Base-by-base conservation (phyloP, 2,888 invertebrate species). In the Epinotia brunnichana region DNA sequence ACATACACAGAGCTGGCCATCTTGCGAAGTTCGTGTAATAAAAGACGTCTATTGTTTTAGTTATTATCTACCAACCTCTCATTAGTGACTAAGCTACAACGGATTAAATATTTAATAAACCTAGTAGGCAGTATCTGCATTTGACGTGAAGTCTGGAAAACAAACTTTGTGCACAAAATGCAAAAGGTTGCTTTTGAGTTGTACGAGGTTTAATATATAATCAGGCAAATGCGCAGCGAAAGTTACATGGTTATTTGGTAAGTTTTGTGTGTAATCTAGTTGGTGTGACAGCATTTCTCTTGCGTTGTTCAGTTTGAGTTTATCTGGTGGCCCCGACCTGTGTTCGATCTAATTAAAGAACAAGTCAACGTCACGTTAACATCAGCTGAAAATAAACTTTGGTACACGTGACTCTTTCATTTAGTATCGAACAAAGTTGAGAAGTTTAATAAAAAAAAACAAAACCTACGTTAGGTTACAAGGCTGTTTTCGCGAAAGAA, bases 341-440 rank as follows among this genome's bases (percentile, higher is more conserved):
- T 60, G 7, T 48, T 51, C 61, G 69, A 54, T 44, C 41, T 39
- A 69, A 41, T 69, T 54, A 54, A 53, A 61, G 69, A 61, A 53
- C 39, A 53, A 61, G 53, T 61, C 53, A 69, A 69, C 54, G 54
- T 17, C 59, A 51, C 59, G 39, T 24, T 35, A 53, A 53, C 29
- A 29, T 21, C 39, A 44, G 19, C 7, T 61, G 41, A 41, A 69
- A 54, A 53, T 41, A 29, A 54, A 13, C 63, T 21, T 17, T 1
- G 7, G n/a, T 0, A 39, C 29, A 64, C 53, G 39, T 29, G 51
- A 63, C 63, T 7, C 60, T 63, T 0, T 3, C 21, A 11, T 9
- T 24, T 35, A 9, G 35, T 35, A 7, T 35, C 7, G 35, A 1
- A 35, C 35, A 35, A 35, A 35, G 9, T 35, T 35, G 35, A 35